Evolutionary conservation across 1,140 invertebrate species (phyloP), one percentile per base, ranked within the genome.

Genomic region (Heliothis virescens): DNA sequence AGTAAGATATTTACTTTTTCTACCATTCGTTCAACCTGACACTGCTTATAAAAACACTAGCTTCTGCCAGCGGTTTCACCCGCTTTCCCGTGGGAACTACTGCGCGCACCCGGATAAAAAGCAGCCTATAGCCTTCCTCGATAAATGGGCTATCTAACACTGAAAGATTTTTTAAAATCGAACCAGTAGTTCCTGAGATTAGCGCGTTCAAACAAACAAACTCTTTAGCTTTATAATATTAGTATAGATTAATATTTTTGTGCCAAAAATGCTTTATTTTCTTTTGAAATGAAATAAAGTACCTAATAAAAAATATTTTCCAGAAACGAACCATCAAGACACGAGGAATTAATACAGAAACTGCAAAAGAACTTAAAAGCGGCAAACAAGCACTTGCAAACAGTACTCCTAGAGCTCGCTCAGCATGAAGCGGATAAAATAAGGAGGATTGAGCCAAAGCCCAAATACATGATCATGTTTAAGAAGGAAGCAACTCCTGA

Each of bases 401-500:
- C 95, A 75, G 91, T 97, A 4, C 87, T 97, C 9, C 95, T 95
- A 84, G 97, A 97, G 71, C 85, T 97, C 9, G 97, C 97, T 47
- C 93, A 92, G n/a, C 92, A 94, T 41, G 96, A 97, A 92, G 95
- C 96, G 0, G 92, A 96, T 2, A 96, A 95, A 83, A 95, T 97
- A 52, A 97, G 96, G 83, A 86, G 83, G 53, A 74, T 91, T 13
- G 73, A 92, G 3, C 94, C 95, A 0, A 92, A 91, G 53, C 96
- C 96, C 3, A 95, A 95, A 85, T 97, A 95, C 87, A 95, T 95
- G 81, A 93, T 92, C 57, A 90, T 96, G 83, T 96, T 96, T 91
- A 96, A 96, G 72, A 97, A 96, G 82, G 97, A 98, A 86, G 97
- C 96, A 11, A 97, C 97, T 79, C 94, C 95, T 48, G 97, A 97